These are phyloP conservation scores for Dicrurus megarhynchus DNA, from an alignment of 2,113 vertebrate genomes.

Conservation along the genomic window DNA sequence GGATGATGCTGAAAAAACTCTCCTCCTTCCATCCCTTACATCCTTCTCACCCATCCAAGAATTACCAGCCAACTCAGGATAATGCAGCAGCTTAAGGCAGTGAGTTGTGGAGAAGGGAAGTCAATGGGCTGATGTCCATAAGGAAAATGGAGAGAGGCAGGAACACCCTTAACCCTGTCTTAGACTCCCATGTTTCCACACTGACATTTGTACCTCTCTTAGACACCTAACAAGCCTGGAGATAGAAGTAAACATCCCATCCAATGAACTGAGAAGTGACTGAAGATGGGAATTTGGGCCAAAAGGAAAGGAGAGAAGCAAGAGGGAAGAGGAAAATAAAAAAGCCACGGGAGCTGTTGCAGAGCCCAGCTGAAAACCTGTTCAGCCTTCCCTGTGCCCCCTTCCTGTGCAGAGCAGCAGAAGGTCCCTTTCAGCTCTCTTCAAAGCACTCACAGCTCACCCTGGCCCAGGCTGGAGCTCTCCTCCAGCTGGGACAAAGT, in stretches of 20 bases:
- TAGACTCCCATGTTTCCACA: fast-evolving
- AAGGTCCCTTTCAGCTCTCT: neutral
- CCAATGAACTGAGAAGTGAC: fast-evolving
- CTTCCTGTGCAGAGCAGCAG: neutral
- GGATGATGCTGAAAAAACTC: neutral
- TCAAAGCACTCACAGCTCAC: neutral
- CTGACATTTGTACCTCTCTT: fast-evolving
- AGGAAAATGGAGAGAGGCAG: neutral
- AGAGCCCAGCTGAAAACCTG: neutral
- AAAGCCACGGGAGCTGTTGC: neutral
- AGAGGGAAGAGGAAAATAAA: neutral
- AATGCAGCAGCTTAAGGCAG: neutral
- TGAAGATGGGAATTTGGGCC: neutral
- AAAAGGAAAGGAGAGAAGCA: neutral
- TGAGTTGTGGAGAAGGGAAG: neutral
- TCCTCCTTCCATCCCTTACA: neutral
- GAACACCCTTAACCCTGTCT: neutral
- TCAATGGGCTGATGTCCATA: neutral
- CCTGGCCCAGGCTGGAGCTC: neutral
- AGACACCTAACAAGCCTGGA: neutral
- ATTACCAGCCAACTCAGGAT: neutral
- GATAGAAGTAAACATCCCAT: neutral
- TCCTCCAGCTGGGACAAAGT: neutral
- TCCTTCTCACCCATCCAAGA: neutral
- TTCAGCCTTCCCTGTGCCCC: neutral